Conservation (phyloP, 1,140 invertebrate genomes). For the Lucilia cuprina region DNA sequence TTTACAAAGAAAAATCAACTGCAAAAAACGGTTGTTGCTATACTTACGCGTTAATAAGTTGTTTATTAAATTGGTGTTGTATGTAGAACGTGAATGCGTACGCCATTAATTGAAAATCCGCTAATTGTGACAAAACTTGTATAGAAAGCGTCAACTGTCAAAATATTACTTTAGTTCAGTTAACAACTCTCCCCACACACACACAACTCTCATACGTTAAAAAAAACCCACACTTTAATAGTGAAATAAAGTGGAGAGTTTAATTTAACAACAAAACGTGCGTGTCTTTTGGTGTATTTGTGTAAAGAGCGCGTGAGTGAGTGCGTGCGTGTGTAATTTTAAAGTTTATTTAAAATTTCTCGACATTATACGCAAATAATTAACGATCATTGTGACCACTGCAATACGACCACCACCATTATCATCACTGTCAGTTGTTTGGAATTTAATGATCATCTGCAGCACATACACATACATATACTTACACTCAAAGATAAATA, state of each 20-base stretch:
- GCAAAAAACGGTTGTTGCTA: slow-evolving; percentile 6
- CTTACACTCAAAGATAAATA: neutral
- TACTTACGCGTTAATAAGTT: neutral
- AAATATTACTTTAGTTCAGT: neutral
- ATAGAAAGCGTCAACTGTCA: neutral
- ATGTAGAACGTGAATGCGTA: neutral
- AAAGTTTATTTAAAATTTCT: neutral
- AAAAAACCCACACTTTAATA: neutral
- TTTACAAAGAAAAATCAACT: neutral
- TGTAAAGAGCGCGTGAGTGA: neutral
- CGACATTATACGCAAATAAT: neutral
- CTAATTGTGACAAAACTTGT: slow-evolving; percentile 15
- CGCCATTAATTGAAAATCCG: neutral
- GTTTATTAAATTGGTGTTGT: neutral
- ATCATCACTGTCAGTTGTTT: neutral
- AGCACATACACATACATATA: neutral
- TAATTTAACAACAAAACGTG: neutral
- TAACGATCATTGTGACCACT: neutral
- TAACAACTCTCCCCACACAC: neutral
- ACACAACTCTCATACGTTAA: neutral
- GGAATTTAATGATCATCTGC: neutral
- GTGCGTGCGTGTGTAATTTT: neutral
- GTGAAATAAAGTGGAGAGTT: neutral
- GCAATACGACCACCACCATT: neutral
- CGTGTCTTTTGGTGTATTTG: neutral